Percentiles rank a stretch among this genome's conserved stretches.
These are phyloP conservation scores for Carassius gibelio DNA, from an alignment of 2,113 vertebrate genomes.

Conservation along the genomic window DNA sequence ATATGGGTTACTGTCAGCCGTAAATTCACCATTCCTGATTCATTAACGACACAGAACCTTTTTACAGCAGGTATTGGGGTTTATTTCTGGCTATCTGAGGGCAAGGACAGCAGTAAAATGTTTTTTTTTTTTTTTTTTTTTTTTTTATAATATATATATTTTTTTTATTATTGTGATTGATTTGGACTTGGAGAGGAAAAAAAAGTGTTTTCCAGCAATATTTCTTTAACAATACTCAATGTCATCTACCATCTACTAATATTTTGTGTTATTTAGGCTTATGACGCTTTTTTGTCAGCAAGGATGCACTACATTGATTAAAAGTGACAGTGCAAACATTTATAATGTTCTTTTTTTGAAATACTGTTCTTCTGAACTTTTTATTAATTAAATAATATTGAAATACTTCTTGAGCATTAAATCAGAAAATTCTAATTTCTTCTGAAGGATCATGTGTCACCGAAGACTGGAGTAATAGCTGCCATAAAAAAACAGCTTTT, in stretches of 20 bases:
- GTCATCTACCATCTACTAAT: not conserved
- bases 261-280: too few relatives aligned
- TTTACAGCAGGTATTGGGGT: not conserved
- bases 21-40: not conserved
- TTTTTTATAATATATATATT: too few relatives aligned
- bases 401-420: not conserved
- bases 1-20: not conserved
- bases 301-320: not conserved
- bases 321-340: not conserved
- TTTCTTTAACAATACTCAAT: not conserved
- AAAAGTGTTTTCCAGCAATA: not conserved
- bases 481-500: not conserved
- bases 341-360: not conserved
- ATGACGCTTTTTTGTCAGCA: not conserved
- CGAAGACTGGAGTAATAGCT: not conserved
- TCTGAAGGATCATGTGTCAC: not conserved
- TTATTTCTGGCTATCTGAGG: not conserved
- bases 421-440: not conserved
- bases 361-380: not conserved
- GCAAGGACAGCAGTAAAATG: not conserved
- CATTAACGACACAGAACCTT: not conserved
- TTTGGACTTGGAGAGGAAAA: not conserved
- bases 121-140: too few relatives aligned
- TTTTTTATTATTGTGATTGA: not conserved
- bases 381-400: not conserved